Conservation (phyloP, 1,140 invertebrate genomes). For the Diorhabda sublineata region DNA sequence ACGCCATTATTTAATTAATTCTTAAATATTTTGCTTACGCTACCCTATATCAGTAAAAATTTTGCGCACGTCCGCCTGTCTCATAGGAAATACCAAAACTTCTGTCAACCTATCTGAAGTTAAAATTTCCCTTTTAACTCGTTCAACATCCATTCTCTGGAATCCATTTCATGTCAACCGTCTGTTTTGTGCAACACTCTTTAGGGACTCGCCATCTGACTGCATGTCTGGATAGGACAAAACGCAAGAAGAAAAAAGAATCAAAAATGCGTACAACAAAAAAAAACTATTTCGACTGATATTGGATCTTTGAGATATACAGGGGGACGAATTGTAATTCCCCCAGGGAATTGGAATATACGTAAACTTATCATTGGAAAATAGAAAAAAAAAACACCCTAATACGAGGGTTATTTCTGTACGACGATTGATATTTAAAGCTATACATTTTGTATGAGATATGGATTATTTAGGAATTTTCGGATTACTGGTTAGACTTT, state of each 20-base stretch:
- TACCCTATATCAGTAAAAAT: too few relatives aligned
- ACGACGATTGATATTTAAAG: slow-evolving; percentile 16
- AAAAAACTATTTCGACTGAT: slow-evolving; percentile 23
- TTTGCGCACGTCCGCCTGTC: too few relatives aligned
- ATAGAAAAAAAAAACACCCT: slow-evolving; percentile 18
- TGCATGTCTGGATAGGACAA: background rate
- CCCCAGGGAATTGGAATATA: slow-evolving; percentile 8
- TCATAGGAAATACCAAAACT: too few relatives aligned
- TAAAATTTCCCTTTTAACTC: background rate
- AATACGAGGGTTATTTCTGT: background rate
- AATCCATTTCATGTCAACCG: background rate
- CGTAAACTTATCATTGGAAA: slow-evolving; percentile 26
- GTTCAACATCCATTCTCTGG: background rate
- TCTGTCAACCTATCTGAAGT: background rate
- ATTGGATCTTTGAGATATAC: slow-evolving; percentile 13
- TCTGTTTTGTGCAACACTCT: background rate
- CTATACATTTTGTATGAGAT: slow-evolving; percentile 21
- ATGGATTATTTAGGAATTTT: slow-evolving; percentile 20
- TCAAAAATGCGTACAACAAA: slow-evolving; percentile 21
- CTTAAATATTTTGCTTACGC: too few relatives aligned
- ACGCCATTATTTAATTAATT: too few relatives aligned
- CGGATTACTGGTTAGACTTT: background rate
- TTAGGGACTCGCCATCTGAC: background rate
- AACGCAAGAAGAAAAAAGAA: slow-evolving; percentile 1
- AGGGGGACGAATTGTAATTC: slow-evolving; percentile 3